phyloP scores from a whole-genome alignment of 2,797 vertebrate genomes.

The Holocentrus rufus region DNA sequence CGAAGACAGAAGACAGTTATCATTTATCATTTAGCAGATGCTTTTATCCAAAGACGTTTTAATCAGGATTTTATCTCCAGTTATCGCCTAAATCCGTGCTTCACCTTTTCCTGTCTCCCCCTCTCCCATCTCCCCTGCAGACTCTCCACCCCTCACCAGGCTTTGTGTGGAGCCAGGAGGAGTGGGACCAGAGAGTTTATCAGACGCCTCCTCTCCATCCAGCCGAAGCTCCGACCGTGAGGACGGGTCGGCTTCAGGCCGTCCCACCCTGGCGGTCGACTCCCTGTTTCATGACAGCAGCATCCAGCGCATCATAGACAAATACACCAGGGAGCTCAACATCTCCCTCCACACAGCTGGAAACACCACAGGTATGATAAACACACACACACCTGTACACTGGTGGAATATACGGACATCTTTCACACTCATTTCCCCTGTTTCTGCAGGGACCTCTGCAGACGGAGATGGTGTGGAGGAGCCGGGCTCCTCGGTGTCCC shows the following conservation, averaged over 20 bases:
- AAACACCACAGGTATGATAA: conserved; percentile 66
- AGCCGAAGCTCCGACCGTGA: background rate
- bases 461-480: conserved; percentile 66
- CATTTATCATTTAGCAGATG: too few species aligned
- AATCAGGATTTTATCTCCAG: background rate
- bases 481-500: conserved; percentile 48
- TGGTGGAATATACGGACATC: too few species aligned
- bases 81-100: background rate
- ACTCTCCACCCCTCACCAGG: background rate
- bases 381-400: background rate
- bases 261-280: background rate
- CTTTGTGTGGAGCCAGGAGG: background rate
- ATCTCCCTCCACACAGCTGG: conserved; percentile 64
- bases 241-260: background rate
- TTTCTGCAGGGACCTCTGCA: conserved; percentile 48
- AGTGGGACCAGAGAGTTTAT: background rate
- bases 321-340: conserved; percentile 75
- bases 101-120: background rate
- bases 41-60: background rate
- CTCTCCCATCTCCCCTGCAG: conserved; percentile 28
- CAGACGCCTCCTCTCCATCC: background rate
- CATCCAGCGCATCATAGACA: conserved; percentile 77
- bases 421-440: background rate
- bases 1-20: too few species aligned
- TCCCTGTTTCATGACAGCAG: conserved; percentile 58